Conservation (phyloP, 2,797 vertebrate species). For the Halcyon chelicuti region DNA sequence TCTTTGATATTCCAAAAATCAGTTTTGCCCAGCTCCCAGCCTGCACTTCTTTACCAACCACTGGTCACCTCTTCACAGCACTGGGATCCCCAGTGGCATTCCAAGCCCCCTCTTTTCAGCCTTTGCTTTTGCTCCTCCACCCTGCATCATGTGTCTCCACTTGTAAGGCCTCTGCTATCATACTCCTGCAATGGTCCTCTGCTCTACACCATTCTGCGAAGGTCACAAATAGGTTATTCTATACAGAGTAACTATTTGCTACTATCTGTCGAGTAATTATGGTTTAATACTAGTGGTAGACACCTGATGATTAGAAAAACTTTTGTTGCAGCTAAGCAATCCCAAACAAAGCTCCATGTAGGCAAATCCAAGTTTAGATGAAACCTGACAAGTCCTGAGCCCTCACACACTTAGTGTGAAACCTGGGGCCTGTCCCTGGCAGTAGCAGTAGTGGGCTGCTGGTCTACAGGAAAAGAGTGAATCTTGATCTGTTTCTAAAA, state of each 20-base stretch:
- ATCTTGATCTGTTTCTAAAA: not conserved
- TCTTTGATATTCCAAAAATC: not conserved
- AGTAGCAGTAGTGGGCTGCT: not conserved
- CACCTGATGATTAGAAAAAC: not conserved
- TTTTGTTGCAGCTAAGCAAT: not conserved
- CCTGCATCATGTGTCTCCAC: not conserved
- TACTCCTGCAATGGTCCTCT: accelerated
- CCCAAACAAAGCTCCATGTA: not conserved
- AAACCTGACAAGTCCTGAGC: not conserved
- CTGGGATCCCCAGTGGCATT: not conserved
- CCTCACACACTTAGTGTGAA: not conserved
- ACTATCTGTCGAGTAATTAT: not conserved
- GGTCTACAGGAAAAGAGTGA: not conserved
- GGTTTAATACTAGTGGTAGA: not conserved
- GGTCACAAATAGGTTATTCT: not conserved
- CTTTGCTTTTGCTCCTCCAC: not conserved
- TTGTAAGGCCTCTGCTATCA: not conserved
- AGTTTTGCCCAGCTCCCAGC: not conserved
- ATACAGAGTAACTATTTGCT: not conserved
- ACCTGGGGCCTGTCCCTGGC: not conserved
- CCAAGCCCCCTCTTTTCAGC: accelerated
- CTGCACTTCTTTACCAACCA: not conserved
- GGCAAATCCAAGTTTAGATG: not conserved
- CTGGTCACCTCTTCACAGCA: not conserved
- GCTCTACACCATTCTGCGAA: not conserved